Conservation (phyloP, 2,113 vertebrate genomes). For the Semicossyphus pulcher region DNA sequence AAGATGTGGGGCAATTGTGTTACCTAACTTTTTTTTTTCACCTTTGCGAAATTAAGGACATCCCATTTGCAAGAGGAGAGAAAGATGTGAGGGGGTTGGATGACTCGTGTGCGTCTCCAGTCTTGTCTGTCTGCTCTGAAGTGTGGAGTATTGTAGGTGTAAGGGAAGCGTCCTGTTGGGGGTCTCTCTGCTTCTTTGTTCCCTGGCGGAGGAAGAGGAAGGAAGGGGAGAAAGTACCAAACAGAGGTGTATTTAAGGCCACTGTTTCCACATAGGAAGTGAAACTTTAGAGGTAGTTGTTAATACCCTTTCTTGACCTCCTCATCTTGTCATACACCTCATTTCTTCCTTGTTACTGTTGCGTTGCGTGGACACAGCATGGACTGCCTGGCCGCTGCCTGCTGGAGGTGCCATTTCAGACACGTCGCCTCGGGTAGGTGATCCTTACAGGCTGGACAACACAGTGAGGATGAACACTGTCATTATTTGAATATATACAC, state of each 20-base stretch:
- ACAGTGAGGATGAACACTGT: constrained; percentile 8
- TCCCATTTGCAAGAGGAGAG: constrained; percentile 4
- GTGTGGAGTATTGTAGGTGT: not conserved
- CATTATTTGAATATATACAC: not conserved
- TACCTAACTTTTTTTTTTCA: constrained; percentile 4
- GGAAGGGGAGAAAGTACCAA: constrained; percentile 42
- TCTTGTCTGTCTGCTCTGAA: not conserved
- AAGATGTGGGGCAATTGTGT: constrained; percentile 24
- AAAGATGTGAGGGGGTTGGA: constrained; percentile 1
- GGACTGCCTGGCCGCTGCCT: constrained; percentile 55
- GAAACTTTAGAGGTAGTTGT: not conserved
- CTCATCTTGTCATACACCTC: not conserved
- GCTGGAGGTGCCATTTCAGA: constrained; percentile 49
- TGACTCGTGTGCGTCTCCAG: constrained; percentile 2
- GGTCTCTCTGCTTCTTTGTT: constrained; percentile 12
- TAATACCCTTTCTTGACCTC: constrained; percentile 21
- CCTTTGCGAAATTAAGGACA: constrained; percentile 64
- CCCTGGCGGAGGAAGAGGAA: constrained; percentile 8
- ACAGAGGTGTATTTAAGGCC: constrained; percentile 59
- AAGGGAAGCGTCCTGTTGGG: not conserved
- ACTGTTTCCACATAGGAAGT: constrained; percentile 39
- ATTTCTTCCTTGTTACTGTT: not conserved
- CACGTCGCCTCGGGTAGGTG: constrained; percentile 66
- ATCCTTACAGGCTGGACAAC: constrained; percentile 26
- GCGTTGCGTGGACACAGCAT: constrained; percentile 37